Evolutionary conservation across 2,797 vertebrate species (phyloP), one percentile per base, ranked within the genome.

Genomic region (Catamblyrhynchus diadema): DNA sequence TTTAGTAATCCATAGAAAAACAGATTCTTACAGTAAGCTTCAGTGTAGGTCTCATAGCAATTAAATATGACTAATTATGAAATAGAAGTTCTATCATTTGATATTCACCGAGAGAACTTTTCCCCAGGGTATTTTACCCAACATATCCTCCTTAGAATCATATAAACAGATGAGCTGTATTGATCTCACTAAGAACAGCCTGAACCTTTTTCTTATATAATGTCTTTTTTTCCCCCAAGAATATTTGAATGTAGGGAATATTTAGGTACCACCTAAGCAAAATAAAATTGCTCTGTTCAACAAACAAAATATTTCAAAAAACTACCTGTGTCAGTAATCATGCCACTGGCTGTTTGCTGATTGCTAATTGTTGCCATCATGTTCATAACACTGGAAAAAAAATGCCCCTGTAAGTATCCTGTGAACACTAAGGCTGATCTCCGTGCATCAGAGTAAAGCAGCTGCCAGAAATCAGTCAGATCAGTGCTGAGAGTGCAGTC

Each of bases 21-120:
- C 9, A 71, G 28, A 93, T 75, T 69, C 51, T 56, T 78, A 41
- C 92, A 82, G 13, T 45, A 65, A 59, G 30, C 15, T 67, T 88
- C 74, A 87, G 78, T 32, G 21, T 72, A 81, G 35, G 21, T 37
- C 44, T 90, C 45, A 30, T 20, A 51, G 47, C 53, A 81, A 93
- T 94, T 93, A 95, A 86, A 84, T 60, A 81, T 32, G 37, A 75
- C 53, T 70, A 90, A 90, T 86, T 57, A 56, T 20, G 5, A 90
- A 93, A 82, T 57, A 33, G 28, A 60, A 77, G 32, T 66, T 50
- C 28, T 65, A 42, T 44, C 16, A 44, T 74, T 81, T 75, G 47
- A 25, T 69, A 77, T 47, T 41, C 69, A 56, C 32, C 20, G 41
- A 47, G 18, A 88, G 10, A 77, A 75, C 50, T 74, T 90, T 59